Conservation (phyloP, 2,888 invertebrate species). For the Agrypnus murinus region DNA sequence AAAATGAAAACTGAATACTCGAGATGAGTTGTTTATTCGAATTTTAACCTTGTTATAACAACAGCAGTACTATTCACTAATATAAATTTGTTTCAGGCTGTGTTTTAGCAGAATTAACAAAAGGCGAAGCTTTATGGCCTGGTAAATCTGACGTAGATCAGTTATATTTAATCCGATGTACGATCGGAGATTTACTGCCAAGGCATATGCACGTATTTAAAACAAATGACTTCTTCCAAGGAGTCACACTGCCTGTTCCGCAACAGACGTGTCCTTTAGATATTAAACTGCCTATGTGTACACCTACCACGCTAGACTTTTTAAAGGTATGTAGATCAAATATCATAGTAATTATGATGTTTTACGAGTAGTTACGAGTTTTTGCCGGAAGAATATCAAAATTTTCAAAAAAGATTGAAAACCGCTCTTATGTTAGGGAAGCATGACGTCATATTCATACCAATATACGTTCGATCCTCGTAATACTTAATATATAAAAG, state of each 20-base stretch:
- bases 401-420: too few relatives aligned
- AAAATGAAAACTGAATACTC: too few relatives aligned
- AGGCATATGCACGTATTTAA: slow-evolving; percentile 97
- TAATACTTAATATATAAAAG: too few relatives aligned
- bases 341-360: too few relatives aligned
- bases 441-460: too few relatives aligned
- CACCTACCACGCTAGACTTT: slow-evolving; percentile 85
- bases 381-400: too few relatives aligned
- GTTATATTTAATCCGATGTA: slow-evolving; percentile 94
- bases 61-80: too few relatives aligned
- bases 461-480: too few relatives aligned
- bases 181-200: slow-evolving; percentile 94
- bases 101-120: slow-evolving; percentile 89
- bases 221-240: slow-evolving; percentile 93
- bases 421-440: too few relatives aligned
- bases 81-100: slow-evolving; percentile 76
- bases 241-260: slow-evolving; percentile 94
- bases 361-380: too few relatives aligned
- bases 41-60: too few relatives aligned
- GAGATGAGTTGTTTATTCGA: too few relatives aligned
- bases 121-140: slow-evolving; percentile 97
- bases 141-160: slow-evolving; percentile 99
- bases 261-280: slow-evolving; percentile 90
- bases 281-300: slow-evolving; percentile 86
- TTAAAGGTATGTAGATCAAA: slow-evolving; percentile 84